Base-by-base conservation (phyloP, 1,140 invertebrate genomes). In the Lordiphosa stackelbergi region DNA sequence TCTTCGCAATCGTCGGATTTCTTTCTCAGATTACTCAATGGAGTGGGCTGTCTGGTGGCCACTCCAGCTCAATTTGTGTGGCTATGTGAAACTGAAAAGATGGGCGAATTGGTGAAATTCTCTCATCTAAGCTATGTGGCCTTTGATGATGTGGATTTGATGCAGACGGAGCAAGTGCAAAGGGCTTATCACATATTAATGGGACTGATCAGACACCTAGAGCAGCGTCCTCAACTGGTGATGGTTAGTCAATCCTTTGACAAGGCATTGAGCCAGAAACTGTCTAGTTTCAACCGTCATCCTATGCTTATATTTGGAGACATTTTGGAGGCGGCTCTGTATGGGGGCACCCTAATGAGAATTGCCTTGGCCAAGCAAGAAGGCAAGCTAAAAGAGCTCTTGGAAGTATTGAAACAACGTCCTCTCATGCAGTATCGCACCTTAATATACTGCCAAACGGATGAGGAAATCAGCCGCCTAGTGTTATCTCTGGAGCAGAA, bases 111-210 rank as follows among this genome's bases (percentile, higher is more conserved):
- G 0, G 8, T 66, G 6, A 53, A 45, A n/a, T 45, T 71, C 7
- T 24, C 45, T 0, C 5, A 45, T n/a, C 42, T 81, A 1, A 43
- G 43, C 0, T 40, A 56, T 7, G 10, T 79, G 2, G 75, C 31
- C 10, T 71, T 60, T 16, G 75, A 79, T 19, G 77, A 79, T 40
- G 54, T 71, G 8, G 63, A 79, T 28, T 19, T 75, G 1, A 71
- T 79, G 71, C 4, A n/a, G 3, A 1, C 6, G 0, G 24, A 43
- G 8, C 34, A 55, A 19, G 10, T 79, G 8, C 0, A 10, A 0
- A 11, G 37, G 5, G 58, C 13, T 0, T 38, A 64, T 11, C 9
- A 46, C 28, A 6, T 38, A 2, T 11, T 78, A 0, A 12, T 24
- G 3, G 1, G 3, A 3, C 4, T 60, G 0, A 40, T 45, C 19